phyloP scores from a whole-genome alignment of 2,797 vertebrate species.

The Helarctos malayanus region DNA sequence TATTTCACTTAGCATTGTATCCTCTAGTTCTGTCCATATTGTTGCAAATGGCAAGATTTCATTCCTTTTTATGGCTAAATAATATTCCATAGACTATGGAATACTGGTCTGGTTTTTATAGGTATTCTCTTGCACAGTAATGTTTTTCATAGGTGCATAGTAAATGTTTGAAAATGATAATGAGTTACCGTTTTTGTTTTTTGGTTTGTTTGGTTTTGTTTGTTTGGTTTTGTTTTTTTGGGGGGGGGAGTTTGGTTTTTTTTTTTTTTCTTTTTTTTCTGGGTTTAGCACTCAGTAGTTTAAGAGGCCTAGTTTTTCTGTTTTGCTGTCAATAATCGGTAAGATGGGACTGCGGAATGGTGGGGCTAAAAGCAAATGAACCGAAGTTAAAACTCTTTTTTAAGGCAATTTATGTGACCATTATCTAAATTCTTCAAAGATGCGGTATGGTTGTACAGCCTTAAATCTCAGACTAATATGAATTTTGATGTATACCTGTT shows the following conservation, averaged over 20 bases:
- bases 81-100: not conserved
- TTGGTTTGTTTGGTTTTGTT: too few relatives aligned
- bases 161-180: not conserved
- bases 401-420: not conserved
- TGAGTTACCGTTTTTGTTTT: not conserved
- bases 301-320: not conserved
- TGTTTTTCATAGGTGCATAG: not conserved
- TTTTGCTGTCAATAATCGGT: not conserved
- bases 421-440: constrained; percentile 21
- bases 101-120: constrained; percentile 21
- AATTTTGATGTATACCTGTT: not conserved
- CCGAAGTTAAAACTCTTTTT: constrained; percentile 4
- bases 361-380: not conserved
- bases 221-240: not conserved
- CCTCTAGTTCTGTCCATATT: not conserved
- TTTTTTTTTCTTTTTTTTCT: not conserved
- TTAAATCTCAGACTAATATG: not conserved
- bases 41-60: not conserved
- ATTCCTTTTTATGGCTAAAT: not conserved
- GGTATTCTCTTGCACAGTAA: not conserved
- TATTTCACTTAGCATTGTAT: not conserved
- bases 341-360: not conserved
- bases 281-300: not conserved
- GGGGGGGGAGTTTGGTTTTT: too few relatives aligned
- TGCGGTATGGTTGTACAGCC: not conserved